Evolutionary conservation across 2,797 vertebrate genomes (phyloP), one percentile per base, ranked within the genome.

Genomic region (Sebastes paucispinis): DNA sequence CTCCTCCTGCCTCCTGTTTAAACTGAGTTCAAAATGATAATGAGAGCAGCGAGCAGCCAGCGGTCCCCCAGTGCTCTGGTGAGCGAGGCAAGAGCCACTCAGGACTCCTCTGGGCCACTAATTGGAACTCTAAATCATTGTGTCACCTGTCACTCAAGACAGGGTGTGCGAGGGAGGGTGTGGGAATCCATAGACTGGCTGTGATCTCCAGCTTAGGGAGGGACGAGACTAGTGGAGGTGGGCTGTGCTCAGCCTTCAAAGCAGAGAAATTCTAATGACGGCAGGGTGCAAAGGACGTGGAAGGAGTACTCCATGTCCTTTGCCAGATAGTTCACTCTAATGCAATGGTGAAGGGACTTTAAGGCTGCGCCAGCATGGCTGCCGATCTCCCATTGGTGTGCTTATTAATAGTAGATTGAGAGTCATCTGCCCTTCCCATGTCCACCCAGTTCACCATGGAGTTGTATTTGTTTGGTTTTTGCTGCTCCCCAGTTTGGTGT

Each of bases 11-110:
- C 94, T 91, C 84, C 82, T 81, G 93, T 96, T 96, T 95, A 96
- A 96, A 95, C 96, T 93, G 94, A 94, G 96, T 96, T 98, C 96
- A 96, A 95, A 95, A 97, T 97, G 96, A 96, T 98, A 98, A 97
- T 97, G 94, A 96, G 95, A 84, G 76, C 91, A 78, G 87, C 91
- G 88, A 92, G 93, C 91, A 94, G 93, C 84, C 87, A 83, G 90
- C 94, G 93, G 95, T 96, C 95, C 96, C 93, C 89, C 90, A 92
- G 94, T 87, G 91, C 94, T 90, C 87, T 85, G 86, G 82, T 83
- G 91, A 93, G 80, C 59, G 74, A 92, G 87, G 87, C 90, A 86
- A 85, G 78, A 93, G 90, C 88, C 87, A 77, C 90, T 84, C 91
- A 88, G 88, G 90, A 89, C 91, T 93, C 92, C 87, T 91, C 86